Evolutionary conservation across 2,888 invertebrate species (phyloP).

Genomic region (Harpalus rufipes): DNA sequence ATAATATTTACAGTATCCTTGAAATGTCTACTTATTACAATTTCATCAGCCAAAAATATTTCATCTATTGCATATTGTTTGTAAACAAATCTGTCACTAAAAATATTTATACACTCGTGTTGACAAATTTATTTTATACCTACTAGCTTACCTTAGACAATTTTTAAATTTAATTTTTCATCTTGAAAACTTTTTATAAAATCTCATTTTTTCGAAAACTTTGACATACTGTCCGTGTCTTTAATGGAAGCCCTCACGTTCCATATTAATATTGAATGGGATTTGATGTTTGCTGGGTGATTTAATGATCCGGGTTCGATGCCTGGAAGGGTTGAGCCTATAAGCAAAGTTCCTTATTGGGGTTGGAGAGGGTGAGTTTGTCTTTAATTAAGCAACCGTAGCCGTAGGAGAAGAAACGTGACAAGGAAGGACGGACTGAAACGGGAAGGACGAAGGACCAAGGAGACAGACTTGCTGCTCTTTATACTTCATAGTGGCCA

Average conservation of each 20-base stretch:
- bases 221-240: background rate
- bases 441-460: constrained; percentile 21
- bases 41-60: background rate
- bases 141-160: background rate
- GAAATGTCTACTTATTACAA: background rate
- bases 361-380: constrained; percentile 61
- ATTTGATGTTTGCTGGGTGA: constrained; percentile 39
- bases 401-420: constrained; percentile 60
- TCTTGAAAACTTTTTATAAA: too few species aligned
- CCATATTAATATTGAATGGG: constrained; percentile 18
- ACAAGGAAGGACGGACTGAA: constrained; percentile 44
- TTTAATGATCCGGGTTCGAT: constrained; percentile 32
- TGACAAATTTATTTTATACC: background rate
- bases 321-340: background rate
- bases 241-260: background rate
- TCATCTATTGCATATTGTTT: background rate
- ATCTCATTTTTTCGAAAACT: background rate
- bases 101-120: background rate
- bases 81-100: background rate
- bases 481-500: constrained; percentile 81
- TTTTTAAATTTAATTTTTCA: background rate
- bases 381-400: constrained; percentile 65
- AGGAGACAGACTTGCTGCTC: constrained; percentile 74
- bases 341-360: constrained; percentile 62
- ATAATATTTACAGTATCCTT: background rate